Base-by-base conservation (phyloP, 2,797 vertebrate species). In the Danio aesculapii region DNA sequence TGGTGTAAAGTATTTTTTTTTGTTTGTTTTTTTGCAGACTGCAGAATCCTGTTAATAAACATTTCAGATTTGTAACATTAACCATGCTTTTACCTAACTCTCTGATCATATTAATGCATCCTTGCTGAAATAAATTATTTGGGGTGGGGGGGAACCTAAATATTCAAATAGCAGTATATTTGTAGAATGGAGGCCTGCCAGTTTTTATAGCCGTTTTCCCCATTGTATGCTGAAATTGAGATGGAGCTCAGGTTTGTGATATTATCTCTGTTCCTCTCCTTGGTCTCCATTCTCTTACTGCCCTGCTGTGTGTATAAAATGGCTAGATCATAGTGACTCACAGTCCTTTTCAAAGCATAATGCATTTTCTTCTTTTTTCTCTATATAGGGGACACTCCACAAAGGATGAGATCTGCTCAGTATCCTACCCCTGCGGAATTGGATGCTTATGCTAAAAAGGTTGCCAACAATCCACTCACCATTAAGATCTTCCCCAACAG, bases 401-500 rank as follows among this genome's bases (percentile, higher is more conserved):
- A 98, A 96, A 99, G 98, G 97, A 99, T 99, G 98, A 99, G 97
- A 98, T 96, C 98, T 90, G 94, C 97, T 96, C 98, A 97, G 92
- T 98, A 97, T 95, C 98, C 98, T 92, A 99, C 98, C 95, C 97
- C 98, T 95, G 98, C 98, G 93, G 98, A 99, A 96, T 97, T 99
- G 96, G 98, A 99, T 92, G 98, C 98, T 85, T 99, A 97, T 98
- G 98, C 98, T 99, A 99, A 99, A 96, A 99, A 98, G 93, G 97
- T 99, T 90, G 98, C 98, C 95, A 97, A 98, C 95, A 97, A 96
- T 88, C 98, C 98, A 83, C 96, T 99, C 92, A 99, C 97, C 89
- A 98, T 99, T 92, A 99, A 99, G 94, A 99, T 99, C 90, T 99
- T 99, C 84, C 97, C 98, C 86, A 99, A 98, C 95, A 99, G 98